These are phyloP conservation scores for Tricholauxania praeusta DNA, from an alignment of 2,888 invertebrate genomes.

Conservation along the genomic window DNA sequence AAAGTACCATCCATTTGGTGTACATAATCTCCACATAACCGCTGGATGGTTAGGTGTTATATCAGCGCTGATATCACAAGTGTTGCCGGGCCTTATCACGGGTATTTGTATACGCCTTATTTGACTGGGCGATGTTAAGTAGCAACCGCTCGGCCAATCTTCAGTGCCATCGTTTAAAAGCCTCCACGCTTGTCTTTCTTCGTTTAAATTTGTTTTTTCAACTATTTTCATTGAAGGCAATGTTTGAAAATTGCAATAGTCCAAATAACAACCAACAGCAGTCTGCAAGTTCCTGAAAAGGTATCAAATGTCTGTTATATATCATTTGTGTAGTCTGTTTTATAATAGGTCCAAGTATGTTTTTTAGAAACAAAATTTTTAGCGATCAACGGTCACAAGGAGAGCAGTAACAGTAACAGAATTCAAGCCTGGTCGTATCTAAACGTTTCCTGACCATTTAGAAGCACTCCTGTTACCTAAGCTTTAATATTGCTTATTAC, in stretches of 20 bases:
- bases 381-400: not conserved
- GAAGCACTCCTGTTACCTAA: too few species aligned
- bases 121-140: constrained; percentile 75
- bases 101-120: constrained; percentile 68
- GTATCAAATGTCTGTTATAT: constrained; percentile 20
- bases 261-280: constrained; percentile 95
- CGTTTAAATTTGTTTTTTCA: constrained; percentile 63
- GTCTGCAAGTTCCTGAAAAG: constrained; percentile 92
- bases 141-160: constrained; percentile 88
- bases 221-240: constrained; percentile 83
- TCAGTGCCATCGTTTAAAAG: constrained; percentile 89
- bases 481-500: too few species aligned
- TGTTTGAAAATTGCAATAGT: constrained; percentile 80
- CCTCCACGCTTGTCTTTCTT: constrained; percentile 81
- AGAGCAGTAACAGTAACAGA: not conserved
- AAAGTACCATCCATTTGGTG: constrained; percentile 88
- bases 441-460: too few species aligned
- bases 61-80: constrained; percentile 81
- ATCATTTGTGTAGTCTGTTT: not conserved
- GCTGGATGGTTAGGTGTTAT: constrained; percentile 80
- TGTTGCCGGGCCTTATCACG: constrained; percentile 81
- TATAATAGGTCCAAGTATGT: not conserved
- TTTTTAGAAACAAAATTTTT: not conserved
- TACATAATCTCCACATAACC: constrained; percentile 91
- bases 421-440: too few species aligned